Evolutionary conservation across 2,797 vertebrate species (phyloP), one percentile per base, ranked within the genome.

Genomic region (Allobates femoralis): DNA sequence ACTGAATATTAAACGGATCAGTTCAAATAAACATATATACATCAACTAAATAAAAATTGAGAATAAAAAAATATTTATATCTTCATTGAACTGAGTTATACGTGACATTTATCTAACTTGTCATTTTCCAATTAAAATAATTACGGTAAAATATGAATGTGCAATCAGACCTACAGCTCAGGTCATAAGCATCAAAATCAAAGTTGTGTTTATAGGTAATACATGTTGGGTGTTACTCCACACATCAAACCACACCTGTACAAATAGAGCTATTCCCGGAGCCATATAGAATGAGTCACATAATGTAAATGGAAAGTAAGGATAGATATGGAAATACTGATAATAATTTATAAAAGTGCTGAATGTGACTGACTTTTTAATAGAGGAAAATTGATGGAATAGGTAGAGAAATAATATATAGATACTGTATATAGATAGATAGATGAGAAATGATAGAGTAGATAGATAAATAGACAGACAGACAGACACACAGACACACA

Each of bases 121-220:
- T 50, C 71, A 15, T 28, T 74, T 14, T 23, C 21, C 3, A 74
- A 74, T 74, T 74, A 26, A 46, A 14, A 74, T 74, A 74, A 50
- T 74, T 46, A 74, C 26, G 1, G 41, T 12, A 74, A 50, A 16
- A 74, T 46, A 74, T 74, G 41, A 74, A 74, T 74, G 50, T 74
- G 23, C 23, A 74, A 74, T 21, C 23, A 26, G 46, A 26, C 23
- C 23, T 23, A 71, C 34, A 3, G 3, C 46, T 8, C 23, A 5
- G 26, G 71, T 74, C 37, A 46, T 79, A 79, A 55, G n/a, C 74
- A 77, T 56, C 75, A 77, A 77, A 77, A 77, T 56, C 75, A 77
- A 77, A 77, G 74, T n/a, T 19, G 28, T 41, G 67, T 46, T 71
- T 71, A 41, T n/a, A 41, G 71, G 71, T 12, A 6, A 74, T 32